Evolutionary conservation across 2,797 vertebrate genomes (phyloP).

Genomic region (Mus caroli): DNA sequence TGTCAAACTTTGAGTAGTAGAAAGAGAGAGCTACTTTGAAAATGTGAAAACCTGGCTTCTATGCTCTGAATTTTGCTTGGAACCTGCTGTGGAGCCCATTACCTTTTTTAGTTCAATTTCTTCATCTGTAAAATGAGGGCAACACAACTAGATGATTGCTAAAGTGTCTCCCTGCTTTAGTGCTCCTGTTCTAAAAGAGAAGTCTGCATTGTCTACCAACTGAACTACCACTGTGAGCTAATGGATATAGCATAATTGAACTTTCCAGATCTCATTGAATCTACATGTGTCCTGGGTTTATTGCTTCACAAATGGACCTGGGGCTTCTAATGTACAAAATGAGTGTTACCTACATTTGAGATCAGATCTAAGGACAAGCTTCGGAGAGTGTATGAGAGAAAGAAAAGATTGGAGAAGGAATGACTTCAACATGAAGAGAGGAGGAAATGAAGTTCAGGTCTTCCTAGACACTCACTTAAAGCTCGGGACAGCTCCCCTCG

Average conservation of each 20-base stretch:
- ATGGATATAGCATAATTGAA: conserved; percentile 56
- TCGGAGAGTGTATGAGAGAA: background rate
- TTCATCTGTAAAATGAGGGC: conserved; percentile 64
- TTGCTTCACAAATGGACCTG: background rate
- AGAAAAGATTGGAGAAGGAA: background rate
- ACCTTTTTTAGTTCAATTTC: conserved; percentile 39
- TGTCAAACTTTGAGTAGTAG: background rate
- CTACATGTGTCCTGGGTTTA: conserved; percentile 26
- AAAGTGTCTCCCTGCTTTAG: background rate
- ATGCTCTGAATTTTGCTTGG: background rate
- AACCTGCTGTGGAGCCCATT: background rate
- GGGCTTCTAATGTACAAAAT: conserved; percentile 48
- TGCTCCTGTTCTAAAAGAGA: conserved; percentile 19
- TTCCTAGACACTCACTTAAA: background rate
- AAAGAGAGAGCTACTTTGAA: background rate
- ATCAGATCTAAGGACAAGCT: background rate
- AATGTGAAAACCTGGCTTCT: background rate
- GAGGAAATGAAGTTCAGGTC: background rate
- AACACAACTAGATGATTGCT: background rate
- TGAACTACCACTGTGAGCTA: conserved; percentile 52
- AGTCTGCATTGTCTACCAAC: background rate
- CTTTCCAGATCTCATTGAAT: conserved; percentile 25
- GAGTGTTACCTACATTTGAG: background rate
- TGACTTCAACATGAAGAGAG: background rate
- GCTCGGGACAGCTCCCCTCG: background rate